A percentile compares a stretch with the other conserved stretches of the same genome.
Evolutionary conservation across 1,140 invertebrate species (phyloP).

Genomic region (Pseudomyrmex gracilis): DNA sequence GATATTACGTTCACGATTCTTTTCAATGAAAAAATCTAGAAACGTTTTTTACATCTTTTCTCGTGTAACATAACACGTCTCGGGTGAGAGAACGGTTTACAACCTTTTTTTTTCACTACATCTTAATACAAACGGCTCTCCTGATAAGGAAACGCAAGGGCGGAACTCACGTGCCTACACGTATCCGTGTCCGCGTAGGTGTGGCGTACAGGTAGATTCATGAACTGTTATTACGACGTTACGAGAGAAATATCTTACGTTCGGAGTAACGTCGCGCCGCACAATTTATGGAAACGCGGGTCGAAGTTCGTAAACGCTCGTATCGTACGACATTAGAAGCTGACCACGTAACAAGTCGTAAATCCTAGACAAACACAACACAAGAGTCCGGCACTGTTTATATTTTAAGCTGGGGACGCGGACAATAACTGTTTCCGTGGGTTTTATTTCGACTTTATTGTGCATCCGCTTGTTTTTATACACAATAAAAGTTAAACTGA

Average conservation of each 20-base stretch:
- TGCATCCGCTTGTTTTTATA: no score
- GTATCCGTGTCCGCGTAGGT: conserved; percentile 51
- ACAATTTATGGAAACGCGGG: conserved; percentile 47
- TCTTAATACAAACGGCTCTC: conserved; percentile 3
- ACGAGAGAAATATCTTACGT: conserved; percentile 31
- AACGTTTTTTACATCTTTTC: background rate
- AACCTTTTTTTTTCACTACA: conserved; percentile 18
- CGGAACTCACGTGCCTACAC: conserved; percentile 61
- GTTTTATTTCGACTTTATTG: no score
- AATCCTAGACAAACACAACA: conserved; percentile 3
- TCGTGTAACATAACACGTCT: background rate
- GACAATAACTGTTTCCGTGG: background rate
- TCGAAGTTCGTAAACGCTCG: conserved; percentile 47
- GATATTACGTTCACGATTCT: background rate
- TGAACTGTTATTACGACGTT: conserved; percentile 43
- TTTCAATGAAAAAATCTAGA: background rate
- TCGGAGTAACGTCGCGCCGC: conserved; percentile 23
- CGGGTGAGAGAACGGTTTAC: conserved; percentile 28
- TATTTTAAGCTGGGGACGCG: background rate
- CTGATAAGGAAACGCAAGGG: conserved; percentile 58
- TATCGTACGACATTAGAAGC: conserved; percentile 28
- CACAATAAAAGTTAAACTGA: no score
- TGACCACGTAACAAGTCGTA: conserved; percentile 41
- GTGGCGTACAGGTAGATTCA: conserved; percentile 59
- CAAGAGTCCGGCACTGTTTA: background rate